Conservation (phyloP, 2,797 vertebrate species). For the Xerus rutilus region DNA sequence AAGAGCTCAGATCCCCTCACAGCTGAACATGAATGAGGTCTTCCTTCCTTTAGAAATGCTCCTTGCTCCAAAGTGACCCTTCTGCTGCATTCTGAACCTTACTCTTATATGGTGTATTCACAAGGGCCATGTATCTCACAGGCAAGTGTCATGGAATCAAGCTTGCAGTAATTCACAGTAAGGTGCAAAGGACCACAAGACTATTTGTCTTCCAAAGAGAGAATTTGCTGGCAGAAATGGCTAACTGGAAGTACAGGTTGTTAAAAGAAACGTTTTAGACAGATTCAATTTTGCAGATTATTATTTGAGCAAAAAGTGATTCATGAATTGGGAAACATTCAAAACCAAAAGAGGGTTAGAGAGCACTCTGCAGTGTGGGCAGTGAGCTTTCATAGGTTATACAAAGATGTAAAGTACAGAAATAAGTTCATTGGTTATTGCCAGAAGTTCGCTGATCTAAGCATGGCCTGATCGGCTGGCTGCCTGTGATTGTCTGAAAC, state of each 20-base stretch:
- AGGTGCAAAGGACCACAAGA: neutral
- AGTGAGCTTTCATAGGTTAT: neutral
- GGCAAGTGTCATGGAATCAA: neutral
- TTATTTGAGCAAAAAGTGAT: neutral
- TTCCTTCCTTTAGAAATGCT: neutral
- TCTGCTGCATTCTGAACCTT: neutral
- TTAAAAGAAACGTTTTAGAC: neutral
- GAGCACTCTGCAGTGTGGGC: neutral
- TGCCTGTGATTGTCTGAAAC: neutral
- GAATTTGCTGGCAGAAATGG: neutral
- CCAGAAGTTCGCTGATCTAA: neutral
- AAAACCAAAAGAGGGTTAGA: neutral
- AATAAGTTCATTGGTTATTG: neutral
- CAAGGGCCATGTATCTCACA: neutral
- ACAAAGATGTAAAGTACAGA: neutral
- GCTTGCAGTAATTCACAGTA: neutral
- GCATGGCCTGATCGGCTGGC: neutral
- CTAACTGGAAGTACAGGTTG: neutral
- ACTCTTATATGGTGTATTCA: neutral
- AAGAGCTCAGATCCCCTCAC: neutral
- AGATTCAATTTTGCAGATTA: neutral
- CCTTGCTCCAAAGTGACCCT: neutral
- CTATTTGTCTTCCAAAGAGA: neutral
- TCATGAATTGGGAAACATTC: neutral
- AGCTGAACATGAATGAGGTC: rapidly evolving